Evolutionary conservation across 2,113 vertebrate species (phyloP).

Genomic region (Xenopus borealis): DNA sequence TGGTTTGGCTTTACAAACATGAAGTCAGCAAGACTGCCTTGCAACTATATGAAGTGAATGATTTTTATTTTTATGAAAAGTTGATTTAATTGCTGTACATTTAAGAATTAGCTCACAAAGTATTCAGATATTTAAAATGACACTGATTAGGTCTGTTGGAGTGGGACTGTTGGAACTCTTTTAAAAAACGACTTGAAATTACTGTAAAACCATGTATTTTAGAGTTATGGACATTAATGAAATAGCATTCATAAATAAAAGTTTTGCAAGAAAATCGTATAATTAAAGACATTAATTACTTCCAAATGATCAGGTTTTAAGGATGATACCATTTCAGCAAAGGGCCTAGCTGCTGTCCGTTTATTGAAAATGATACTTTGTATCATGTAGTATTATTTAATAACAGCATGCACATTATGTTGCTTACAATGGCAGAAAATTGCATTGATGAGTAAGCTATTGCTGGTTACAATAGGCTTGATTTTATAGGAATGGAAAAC

Average conservation of each 20-base stretch:
- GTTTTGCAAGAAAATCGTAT: slow-evolving; percentile 67
- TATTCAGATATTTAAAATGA: slow-evolving; percentile 39
- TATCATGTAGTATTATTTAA: slow-evolving; percentile 23
- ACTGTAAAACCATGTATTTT: slow-evolving; percentile 50
- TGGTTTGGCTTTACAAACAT: slow-evolving; percentile 46
- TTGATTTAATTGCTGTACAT: slow-evolving; percentile 20
- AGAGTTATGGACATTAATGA: slow-evolving; percentile 68
- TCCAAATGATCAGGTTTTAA: slow-evolving; percentile 12
- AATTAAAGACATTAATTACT: slow-evolving; percentile 47
- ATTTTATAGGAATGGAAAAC: slow-evolving; percentile 25
- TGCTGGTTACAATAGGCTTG: slow-evolving; percentile 3
- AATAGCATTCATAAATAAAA: slow-evolving; percentile 59
- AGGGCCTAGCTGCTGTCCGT: too few relatives aligned
- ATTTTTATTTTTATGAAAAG: slow-evolving; percentile 49
- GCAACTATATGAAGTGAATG: slow-evolving; percentile 53
- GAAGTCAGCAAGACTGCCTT: slow-evolving; percentile 50
- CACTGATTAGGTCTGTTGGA: slow-evolving; percentile 47
- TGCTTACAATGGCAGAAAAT: slow-evolving; percentile 17
- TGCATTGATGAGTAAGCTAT: not conserved
- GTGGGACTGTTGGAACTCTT: slow-evolving; percentile 51
- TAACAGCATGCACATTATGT: slow-evolving; percentile 30
- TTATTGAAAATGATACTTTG: too few relatives aligned
- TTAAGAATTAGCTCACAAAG: slow-evolving; percentile 7
- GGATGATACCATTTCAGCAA: not conserved
- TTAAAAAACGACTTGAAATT: slow-evolving; percentile 48